These are phyloP conservation scores for Meandrina meandrites DNA, from an alignment of 92 coral and sea anemone species.

Conservation along the genomic window DNA sequence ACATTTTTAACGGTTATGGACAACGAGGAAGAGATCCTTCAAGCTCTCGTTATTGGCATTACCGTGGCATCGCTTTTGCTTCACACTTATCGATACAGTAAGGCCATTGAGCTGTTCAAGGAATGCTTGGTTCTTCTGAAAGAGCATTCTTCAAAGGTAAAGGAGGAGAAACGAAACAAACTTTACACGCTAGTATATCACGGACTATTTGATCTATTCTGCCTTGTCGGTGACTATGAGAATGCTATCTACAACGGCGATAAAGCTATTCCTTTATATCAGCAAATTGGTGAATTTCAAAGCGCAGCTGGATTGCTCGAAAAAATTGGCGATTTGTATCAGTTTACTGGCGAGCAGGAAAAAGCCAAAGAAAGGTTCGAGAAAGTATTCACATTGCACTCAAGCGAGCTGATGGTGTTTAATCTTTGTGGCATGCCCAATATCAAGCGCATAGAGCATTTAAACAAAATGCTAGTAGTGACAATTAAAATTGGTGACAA, in stretches of 20 bases:
- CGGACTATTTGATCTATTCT: background rate
- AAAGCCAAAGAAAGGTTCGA: background rate
- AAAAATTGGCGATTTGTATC: background rate
- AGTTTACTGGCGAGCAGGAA: background rate
- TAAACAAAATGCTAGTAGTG: background rate
- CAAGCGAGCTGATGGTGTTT: background rate
- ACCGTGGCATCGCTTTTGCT: slow-evolving; percentile 8
- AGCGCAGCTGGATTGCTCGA: background rate
- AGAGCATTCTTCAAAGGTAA: background rate
- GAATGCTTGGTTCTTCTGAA: slow-evolving; percentile 8
- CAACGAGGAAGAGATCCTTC: background rate
- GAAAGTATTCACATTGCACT: background rate
- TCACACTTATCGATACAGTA: slow-evolving; percentile 7
- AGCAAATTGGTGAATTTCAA: background rate
- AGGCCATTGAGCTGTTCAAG: background rate
- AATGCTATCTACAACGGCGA: background rate
- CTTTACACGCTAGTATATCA: background rate
- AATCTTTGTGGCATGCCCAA: background rate
- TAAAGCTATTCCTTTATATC: no score
- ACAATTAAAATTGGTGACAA: background rate
- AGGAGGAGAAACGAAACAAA: background rate
- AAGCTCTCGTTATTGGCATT: background rate
- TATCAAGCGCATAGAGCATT: background rate
- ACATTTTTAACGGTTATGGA: background rate
- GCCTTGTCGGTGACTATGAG: background rate